phyloP scores from a whole-genome alignment of 2,888 invertebrate genomes.

The Pollenia griseotomentosa region DNA sequence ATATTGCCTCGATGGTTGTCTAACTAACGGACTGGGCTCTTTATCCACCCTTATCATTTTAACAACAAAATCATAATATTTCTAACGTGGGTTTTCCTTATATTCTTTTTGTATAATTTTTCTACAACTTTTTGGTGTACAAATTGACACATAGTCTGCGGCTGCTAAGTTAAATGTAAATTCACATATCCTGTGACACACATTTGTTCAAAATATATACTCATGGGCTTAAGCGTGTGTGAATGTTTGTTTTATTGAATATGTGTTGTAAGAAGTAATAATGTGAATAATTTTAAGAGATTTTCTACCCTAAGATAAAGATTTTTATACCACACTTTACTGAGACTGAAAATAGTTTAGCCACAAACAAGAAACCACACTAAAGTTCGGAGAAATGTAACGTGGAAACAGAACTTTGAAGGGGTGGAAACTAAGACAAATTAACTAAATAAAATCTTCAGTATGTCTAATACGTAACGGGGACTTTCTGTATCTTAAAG shows the following conservation, averaged over 20 bases:
- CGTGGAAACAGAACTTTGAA: conserved; percentile 3
- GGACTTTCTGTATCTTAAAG: too few species aligned
- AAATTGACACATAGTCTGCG: conserved; percentile 73
- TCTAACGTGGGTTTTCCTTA: conserved; percentile 52
- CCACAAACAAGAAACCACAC: conserved; percentile 54
- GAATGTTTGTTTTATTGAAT: conserved; percentile 49
- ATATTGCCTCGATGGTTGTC: conserved; percentile 26
- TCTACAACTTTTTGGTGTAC: conserved; percentile 41
- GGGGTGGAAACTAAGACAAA: neutral
- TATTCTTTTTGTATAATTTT: conserved; percentile 75
- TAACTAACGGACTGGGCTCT: conserved; percentile 6
- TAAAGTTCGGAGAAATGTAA: neutral
- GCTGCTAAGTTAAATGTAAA: conserved; percentile 57
- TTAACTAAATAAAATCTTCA: too few species aligned
- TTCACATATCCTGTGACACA: conserved; percentile 50
- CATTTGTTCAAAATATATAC: conserved; percentile 66
- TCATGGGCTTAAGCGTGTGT: conserved; percentile 70
- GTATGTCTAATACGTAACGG: too few species aligned
- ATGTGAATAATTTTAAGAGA: conserved; percentile 82
- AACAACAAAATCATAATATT: conserved; percentile 52
- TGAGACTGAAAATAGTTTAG: conserved; percentile 64
- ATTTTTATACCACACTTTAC: conserved; percentile 5
- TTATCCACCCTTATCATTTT: conserved; percentile 60
- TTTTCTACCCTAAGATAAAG: conserved; percentile 78
- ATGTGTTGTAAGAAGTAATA: conserved; percentile 80